Base-by-base conservation (phyloP, 2,888 invertebrate species). In the Campoplex nolae region DNA sequence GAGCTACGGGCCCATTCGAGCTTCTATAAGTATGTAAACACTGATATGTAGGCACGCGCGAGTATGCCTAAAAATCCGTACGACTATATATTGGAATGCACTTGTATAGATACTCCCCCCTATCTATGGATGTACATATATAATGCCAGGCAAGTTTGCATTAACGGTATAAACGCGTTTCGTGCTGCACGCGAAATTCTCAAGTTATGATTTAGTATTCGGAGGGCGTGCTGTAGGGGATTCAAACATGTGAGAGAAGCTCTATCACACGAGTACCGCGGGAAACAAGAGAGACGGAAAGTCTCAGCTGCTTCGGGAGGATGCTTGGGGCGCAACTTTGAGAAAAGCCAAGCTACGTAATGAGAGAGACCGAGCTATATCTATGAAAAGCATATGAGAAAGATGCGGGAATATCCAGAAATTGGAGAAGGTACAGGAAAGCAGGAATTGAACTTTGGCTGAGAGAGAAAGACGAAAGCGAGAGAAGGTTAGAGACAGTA, bases 191-290 rank as follows among this genome's bases (percentile, higher is more conserved):
- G 91, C 90, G 92, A 93, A 93, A 93, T 93, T 93, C 93, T 93
- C 92, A 92, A 93, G 93, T 93, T 93, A 92, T 93, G 93, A 94
- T 93, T 93, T 94, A 93, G 91, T 90, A 90, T 91, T 90, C 89
- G 89, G 88, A 87, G 89, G 87, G 86, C 86, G 84, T 85, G 87
- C 85, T 88, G 87, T 85, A 79, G 83, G 80, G 84, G 88, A 67
- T 77, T 70, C 45, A 85, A 45, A 74, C 86, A 85, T 85, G 88
- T 81, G 84, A 62, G 77, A 79, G 70, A 75, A 74, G 75, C 48
- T 65, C 35, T 67, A 75, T 81, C 71, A 87, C 76, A 81, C 71
- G 83, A 85, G 86, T 67, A 88, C 71, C 73, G 76, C 51, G 42
- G 78, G 45, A 42, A 75, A 86, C 84, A 70, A 71, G 84, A 89